Evolutionary conservation across 2,888 invertebrate species (phyloP), one percentile per base, ranked within the genome.

Genomic region (Drosophila leonis): DNA sequence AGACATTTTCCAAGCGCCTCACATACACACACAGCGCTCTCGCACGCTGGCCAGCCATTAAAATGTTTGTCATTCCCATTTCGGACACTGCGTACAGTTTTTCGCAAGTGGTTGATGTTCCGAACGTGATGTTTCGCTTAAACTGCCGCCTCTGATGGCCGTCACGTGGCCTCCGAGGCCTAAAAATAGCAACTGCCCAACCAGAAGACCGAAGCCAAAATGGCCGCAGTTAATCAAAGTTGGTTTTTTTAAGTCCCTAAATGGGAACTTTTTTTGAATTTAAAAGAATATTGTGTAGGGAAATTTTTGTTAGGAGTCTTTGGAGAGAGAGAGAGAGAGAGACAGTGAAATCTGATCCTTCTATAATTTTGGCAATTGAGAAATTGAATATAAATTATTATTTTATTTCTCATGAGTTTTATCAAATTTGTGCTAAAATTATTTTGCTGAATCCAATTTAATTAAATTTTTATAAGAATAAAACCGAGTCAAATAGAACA

Each of bases 51-150:
- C 29, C 65, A 51, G 59, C 67, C 48, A 49, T 65, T 72, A 72
- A 72, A 75, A 75, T 78, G 67, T 64, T 70, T 82, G 66, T 69
- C 72, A 74, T 80, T 71, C 69, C 49, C 72, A 72, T 64, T 69
- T 64, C 63, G 68, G 69, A 75, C 49, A 39, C 52, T 67, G 65
- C 54, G 57, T 70, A 71, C 72, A 80, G 76, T 79, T 81, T 81
- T 85, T 59, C 48, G 52, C 80, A 84, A 81, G 81, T 81, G 73
- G 71, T 85, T 80, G 77, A 77, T 80, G 80, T 68, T 70, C 55
- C 15, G 71, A 63, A 87, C 86, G 86, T 87, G 88, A 82, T 72
- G 74, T 77, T 76, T 65, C 64, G 73, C 77, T 59, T 78, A 87
- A 88, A 88, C 80, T 78, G 76, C 56, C 64, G 78, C 68, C 75